Conservation (phyloP, 1,140 invertebrate species). For the Papilio machaon region DNA sequence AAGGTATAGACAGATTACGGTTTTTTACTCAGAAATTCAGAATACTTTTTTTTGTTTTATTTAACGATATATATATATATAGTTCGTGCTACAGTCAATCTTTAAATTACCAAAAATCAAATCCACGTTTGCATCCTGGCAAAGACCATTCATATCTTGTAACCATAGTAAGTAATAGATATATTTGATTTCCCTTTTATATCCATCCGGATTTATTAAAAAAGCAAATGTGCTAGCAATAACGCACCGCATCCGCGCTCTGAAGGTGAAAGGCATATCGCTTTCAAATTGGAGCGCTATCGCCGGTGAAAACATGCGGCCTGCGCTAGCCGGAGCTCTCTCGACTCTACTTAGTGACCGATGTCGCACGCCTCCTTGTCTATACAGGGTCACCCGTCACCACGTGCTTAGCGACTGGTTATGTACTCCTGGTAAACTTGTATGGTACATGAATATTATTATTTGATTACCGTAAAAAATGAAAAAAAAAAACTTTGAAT, state of each 20-base stretch:
- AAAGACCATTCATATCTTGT: not conserved
- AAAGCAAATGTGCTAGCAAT: conserved; percentile 27
- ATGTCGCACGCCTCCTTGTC: conserved; percentile 23
- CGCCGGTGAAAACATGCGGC: conserved; percentile 35
- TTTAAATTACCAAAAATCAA: not conserved
- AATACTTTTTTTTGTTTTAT: not conserved
- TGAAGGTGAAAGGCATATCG: conserved; percentile 37
- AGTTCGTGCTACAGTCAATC: no score
- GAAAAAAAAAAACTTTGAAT: no score
- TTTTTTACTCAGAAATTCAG: not conserved
- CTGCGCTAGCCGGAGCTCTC: conserved; percentile 16
- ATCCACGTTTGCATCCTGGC: not conserved
- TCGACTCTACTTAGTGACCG: conserved; percentile 24
- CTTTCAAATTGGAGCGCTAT: conserved; percentile 39
- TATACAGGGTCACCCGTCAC: conserved; percentile 29
- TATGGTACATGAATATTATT: not conserved
- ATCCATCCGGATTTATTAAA: conserved; percentile 29
- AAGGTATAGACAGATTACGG: not conserved
- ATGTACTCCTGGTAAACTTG: not conserved
- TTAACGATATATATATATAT: not conserved
- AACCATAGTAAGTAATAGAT: not conserved
- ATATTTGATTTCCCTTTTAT: conserved; percentile 18
- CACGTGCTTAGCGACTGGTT: conserved; percentile 18
- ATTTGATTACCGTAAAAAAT: not conserved
- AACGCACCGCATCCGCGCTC: conserved; percentile 33